Base-by-base conservation (phyloP, 2,113 vertebrate species). In the Pogona vitticeps region DNA sequence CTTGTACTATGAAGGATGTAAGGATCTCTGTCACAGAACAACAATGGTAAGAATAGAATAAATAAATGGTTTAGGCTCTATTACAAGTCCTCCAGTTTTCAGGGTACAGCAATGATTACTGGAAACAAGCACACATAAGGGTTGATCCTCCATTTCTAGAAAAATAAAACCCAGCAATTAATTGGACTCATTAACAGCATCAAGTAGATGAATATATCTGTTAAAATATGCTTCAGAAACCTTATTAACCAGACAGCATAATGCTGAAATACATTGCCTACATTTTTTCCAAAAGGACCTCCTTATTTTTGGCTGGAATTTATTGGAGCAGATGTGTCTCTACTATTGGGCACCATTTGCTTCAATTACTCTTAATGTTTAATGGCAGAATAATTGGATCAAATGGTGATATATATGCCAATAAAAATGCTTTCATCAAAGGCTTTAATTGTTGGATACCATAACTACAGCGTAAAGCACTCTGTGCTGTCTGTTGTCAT, bases 301-400 rank as follows among this genome's bases (percentile, higher is more conserved):
- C 92, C 58, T 61, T 76, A 84, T 90, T 93, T 93, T 87, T 95
- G 92, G 91, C 93, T 92, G 87, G 86, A 91, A 91, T 80, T 93
- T 89, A 94, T 94, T 86, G 90, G 38, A 91, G 80, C 93, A 95
- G 92, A 94, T 91, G 86, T 83, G 92, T 76, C 92, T 71, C 90
- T 95, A 93, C 91, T 94, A 90, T 91, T 81, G 86, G 75, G 89
- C 86, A 91, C 86, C 83, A 92, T 93, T 94, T 94, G 88, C 84
- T 91, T 94, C 94, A 93, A 95, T 94, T 89, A 90, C 94, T 94
- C 81, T 92, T 93, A 94, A 91, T 93, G 89, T 92, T 95, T 93
- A 95, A 94, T 88, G 90, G 86, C 88, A 92, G 89, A 88, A 93
- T 96, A 91, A 94, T 93, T 94, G 92, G 89, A 89, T 65, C n/a